A percentile compares a stretch with the other conserved stretches of the same genome.
These are phyloP conservation scores for Antidorcas marsupialis DNA, from an alignment of 2,113 vertebrate species.

Conservation along the genomic window DNA sequence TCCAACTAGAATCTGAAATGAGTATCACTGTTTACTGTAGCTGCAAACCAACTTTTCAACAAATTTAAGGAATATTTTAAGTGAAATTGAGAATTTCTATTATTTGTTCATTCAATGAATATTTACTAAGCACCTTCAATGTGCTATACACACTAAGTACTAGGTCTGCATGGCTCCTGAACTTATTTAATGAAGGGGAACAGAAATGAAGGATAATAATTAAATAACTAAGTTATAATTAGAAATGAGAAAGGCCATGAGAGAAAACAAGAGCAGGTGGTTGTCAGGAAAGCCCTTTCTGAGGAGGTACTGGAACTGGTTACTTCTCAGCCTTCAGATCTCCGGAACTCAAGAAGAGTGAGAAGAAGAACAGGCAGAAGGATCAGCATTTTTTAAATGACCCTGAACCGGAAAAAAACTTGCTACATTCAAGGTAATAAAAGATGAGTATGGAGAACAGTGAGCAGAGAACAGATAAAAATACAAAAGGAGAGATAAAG, in stretches of 20 bases:
- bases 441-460: background rate
- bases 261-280: background rate
- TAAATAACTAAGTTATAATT: background rate
- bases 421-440: background rate
- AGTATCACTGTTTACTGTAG: background rate
- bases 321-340: background rate
- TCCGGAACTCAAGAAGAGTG: background rate
- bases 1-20: background rate
- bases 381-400: background rate
- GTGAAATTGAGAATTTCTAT: background rate
- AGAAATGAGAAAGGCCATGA: background rate
- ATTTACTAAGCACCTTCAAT: background rate
- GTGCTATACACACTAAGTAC: too few relatives aligned
- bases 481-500: background rate
- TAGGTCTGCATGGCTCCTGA: background rate
- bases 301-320: background rate
- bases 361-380: background rate
- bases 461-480: background rate
- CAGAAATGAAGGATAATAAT: background rate
- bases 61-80: background rate
- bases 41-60: background rate
- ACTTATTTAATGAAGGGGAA: background rate
- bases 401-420: background rate
- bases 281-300: background rate
- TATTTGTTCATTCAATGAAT: background rate